phyloP scores from a whole-genome alignment of 1,140 invertebrate species.

The Trypoxylus dichotomus region DNA sequence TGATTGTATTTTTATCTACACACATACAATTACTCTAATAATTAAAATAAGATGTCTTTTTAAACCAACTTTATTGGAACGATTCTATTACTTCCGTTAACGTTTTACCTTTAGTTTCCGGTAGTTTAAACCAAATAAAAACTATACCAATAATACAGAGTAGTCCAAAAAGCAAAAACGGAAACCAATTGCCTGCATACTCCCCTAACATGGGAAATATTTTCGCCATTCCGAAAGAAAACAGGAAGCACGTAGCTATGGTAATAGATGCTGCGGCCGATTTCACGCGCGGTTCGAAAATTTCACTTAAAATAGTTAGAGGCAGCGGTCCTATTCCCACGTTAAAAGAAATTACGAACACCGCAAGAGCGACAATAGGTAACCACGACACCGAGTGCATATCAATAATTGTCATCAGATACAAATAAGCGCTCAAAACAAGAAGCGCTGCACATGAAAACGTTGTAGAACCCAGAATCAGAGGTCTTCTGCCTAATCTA shows the following conservation, averaged over 20 bases:
- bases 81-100: slow-evolving; percentile 56
- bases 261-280: slow-evolving; percentile 67
- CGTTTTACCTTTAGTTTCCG: slow-evolving; percentile 82
- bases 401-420: slow-evolving; percentile 6
- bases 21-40: too few relatives aligned
- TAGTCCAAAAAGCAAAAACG: slow-evolving; percentile 73
- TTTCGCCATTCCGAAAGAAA: slow-evolving; percentile 59
- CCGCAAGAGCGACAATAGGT: slow-evolving; percentile 64
- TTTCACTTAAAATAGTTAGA: slow-evolving; percentile 69
- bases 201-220: not conserved
- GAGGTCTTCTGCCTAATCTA: slow-evolving; percentile 66
- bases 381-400: slow-evolving; percentile 8
- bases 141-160: slow-evolving; percentile 62
- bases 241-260: slow-evolving; percentile 66
- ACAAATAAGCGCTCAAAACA: slow-evolving; percentile 33
- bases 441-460: slow-evolving; percentile 55
- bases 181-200: slow-evolving; percentile 64
- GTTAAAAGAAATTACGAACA: slow-evolving; percentile 69
- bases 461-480: slow-evolving; percentile 68
- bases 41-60: too few relatives aligned
- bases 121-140: slow-evolving; percentile 68
- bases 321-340: slow-evolving; percentile 73
- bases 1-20: too few relatives aligned
- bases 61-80: not conserved
- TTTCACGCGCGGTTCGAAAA: slow-evolving; percentile 70